Evolutionary conservation across 1,140 invertebrate species (phyloP).

Genomic region (Drosophila orena): DNA sequence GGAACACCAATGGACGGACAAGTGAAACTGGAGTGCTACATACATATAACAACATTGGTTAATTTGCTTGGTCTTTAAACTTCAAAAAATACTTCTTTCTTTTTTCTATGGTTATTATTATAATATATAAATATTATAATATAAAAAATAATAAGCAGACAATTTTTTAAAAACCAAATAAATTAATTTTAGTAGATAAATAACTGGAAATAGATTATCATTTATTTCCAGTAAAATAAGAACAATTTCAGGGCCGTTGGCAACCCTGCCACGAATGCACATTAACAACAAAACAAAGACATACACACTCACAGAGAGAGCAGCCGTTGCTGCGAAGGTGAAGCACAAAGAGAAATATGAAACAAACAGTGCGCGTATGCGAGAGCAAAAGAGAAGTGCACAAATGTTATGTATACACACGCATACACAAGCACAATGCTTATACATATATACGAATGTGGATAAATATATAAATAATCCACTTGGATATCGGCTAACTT

Average conservation of each 20-base stretch:
- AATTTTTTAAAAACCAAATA: neutral
- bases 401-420: slow-evolving; percentile 73
- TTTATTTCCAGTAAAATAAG: neutral
- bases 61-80: slow-evolving; percentile 15
- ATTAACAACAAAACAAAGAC: slow-evolving; percentile 70
- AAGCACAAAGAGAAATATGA: slow-evolving; percentile 52
- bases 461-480: slow-evolving; percentile 37
- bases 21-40: neutral
- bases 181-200: no score
- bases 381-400: slow-evolving; percentile 61
- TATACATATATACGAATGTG: slow-evolving; percentile 42
- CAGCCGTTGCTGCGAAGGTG: slow-evolving; percentile 60
- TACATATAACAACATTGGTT: neutral
- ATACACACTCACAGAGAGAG: slow-evolving; percentile 31
- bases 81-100: neutral
- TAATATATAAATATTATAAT: neutral
- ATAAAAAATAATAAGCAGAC: no score
- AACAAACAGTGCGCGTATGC: slow-evolving; percentile 74
- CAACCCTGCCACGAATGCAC: slow-evolving; percentile 60
- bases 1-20: slow-evolving; percentile 31
- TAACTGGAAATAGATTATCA: neutral
- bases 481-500: slow-evolving; percentile 53
- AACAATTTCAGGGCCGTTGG: slow-evolving; percentile 22
- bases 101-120: neutral
- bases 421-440: slow-evolving; percentile 40